Conservation (phyloP, 2,888 invertebrate species). For the Tetragonisca angustula region DNA sequence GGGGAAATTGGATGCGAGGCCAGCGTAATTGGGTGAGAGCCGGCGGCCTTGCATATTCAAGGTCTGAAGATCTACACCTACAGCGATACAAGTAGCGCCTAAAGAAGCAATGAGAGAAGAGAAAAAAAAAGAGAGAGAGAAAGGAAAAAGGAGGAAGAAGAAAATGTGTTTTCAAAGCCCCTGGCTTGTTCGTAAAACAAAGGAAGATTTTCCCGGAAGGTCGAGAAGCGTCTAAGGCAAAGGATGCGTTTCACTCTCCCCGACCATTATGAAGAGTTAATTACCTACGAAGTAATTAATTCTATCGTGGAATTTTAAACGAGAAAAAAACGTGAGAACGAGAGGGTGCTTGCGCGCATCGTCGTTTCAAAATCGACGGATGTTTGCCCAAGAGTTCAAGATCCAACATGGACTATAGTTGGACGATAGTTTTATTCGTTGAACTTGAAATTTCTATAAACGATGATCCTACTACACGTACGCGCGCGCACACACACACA, state of each 20-base stretch:
- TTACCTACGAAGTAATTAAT: conserved; percentile 39
- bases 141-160: too few species aligned
- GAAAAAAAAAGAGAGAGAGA: too few species aligned
- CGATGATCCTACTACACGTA: not conserved
- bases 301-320: not conserved
- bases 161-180: conserved; percentile 49
- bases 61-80: conserved; percentile 52
- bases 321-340: not conserved
- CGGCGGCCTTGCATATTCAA: conserved; percentile 65
- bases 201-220: conserved; percentile 33
- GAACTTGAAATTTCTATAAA: not conserved
- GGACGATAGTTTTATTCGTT: not conserved
- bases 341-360: not conserved
- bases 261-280: conserved; percentile 28
- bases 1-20: conserved; percentile 1
- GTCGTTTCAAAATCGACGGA: not conserved
- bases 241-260: conserved; percentile 26
- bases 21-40: conserved; percentile 80
- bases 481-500: too few species aligned
- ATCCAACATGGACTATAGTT: not conserved
- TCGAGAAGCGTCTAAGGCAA: conserved; percentile 35
- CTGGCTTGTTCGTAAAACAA: conserved; percentile 32
- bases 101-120: too few species aligned
- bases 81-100: conserved; percentile 46
- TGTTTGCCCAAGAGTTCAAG: not conserved